A percentile compares a stretch with the other conserved stretches of the same genome.
Conservation (phyloP, 1,140 invertebrate species). For the Drosophila busckii region DNA sequence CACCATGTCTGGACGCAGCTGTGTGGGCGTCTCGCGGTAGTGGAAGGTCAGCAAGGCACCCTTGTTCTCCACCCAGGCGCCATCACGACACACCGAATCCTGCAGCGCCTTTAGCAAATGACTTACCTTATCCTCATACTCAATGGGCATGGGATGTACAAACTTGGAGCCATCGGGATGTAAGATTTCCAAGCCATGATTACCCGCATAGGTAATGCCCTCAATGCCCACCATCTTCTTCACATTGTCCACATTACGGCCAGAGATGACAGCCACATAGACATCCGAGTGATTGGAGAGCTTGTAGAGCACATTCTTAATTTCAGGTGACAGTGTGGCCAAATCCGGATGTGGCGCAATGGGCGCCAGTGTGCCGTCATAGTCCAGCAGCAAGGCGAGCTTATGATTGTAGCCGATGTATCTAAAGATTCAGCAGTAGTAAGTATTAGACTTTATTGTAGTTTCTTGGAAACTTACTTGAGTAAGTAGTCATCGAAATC, state of each 20-base stretch:
- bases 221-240: slow-evolving; percentile 94
- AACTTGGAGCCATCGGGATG: slow-evolving; percentile 94
- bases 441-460: too few species aligned
- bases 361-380: slow-evolving; percentile 93
- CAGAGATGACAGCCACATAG: slow-evolving; percentile 93
- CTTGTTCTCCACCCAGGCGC: slow-evolving; percentile 96
- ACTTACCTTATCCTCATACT: slow-evolving; percentile 89
- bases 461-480: slow-evolving; percentile 84
- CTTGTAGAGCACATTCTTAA: slow-evolving; percentile 90
- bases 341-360: slow-evolving; percentile 93
- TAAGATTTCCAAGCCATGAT: slow-evolving; percentile 92
- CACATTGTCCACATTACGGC: slow-evolving; percentile 91
- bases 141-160: slow-evolving; percentile 92
- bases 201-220: slow-evolving; percentile 93
- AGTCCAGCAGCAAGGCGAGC: slow-evolving; percentile 90
- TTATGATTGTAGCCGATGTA: slow-evolving; percentile 93
- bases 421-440: slow-evolving; percentile 79
- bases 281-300: slow-evolving; percentile 92
- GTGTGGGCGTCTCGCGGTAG: slow-evolving; percentile 88
- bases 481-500: slow-evolving; percentile 92
- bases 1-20: slow-evolving; percentile 83
- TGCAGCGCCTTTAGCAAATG: slow-evolving; percentile 88
- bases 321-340: slow-evolving; percentile 90
- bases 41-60: slow-evolving; percentile 92
- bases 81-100: slow-evolving; percentile 91